Evolutionary conservation across 2,797 vertebrate species (phyloP), one percentile per base, ranked within the genome.

Genomic region (Valencia hispanica): DNA sequence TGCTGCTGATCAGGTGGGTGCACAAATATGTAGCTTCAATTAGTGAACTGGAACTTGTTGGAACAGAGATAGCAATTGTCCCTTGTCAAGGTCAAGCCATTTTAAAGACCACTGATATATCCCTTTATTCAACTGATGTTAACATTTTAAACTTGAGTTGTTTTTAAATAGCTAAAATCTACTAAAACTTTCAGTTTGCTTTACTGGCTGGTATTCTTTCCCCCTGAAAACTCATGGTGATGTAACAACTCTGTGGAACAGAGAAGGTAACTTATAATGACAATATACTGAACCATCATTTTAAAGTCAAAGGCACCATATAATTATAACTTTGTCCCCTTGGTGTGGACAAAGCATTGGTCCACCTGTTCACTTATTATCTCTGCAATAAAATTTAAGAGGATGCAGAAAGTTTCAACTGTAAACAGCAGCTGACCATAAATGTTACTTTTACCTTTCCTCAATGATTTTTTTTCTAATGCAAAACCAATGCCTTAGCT

Each of bases 281-380:
- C 6, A 11, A 4, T 10, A 36, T 7, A n/a, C 36, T 27, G 25
- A 68, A 43, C 74, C 73, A 77, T 81, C 74, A 79, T 69, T 74
- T 66, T 68, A 25, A 80, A 25, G 73, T 43, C 51, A 75, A 83
- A 83, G 81, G 76, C 78, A 85, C 83, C 81, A 45, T 53, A 4
- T 68, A 86, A 79, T 75, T 83, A 77, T 63, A 81, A 85, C 83
- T 84, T 80, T 79, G 74, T 73, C 36, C 32, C 72, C 70, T 87
- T 68, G 71, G 80, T 87, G 74, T 74, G 78, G 78, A 84, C 75
- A 78, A 77, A 76, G 80, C 25, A 30, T 1, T 1, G 72, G 75
- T 87, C 88, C 94, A 94, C 88, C 92, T 92, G 93, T 92, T 91
- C 75, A 2, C 79, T 48, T 80, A 86, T 91, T 87, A 88, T 87